A percentile compares a stretch with the other conserved stretches of the same genome.
Evolutionary conservation across 2,888 invertebrate genomes (phyloP).

Genomic region (Orthosia incerta): DNA sequence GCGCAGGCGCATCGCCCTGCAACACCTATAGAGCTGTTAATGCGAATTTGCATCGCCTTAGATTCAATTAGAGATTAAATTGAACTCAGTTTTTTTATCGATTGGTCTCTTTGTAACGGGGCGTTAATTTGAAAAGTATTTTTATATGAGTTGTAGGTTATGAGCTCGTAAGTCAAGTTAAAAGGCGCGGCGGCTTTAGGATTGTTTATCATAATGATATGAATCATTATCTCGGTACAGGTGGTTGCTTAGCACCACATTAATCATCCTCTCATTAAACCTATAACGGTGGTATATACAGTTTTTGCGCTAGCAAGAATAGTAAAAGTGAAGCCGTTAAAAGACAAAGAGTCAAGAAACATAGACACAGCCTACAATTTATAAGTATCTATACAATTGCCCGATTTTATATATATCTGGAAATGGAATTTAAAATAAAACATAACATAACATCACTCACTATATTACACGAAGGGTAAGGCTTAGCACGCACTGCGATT

Average conservation of each 20-base stretch:
- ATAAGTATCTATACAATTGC: no score
- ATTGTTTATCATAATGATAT: slow-evolving; percentile 31
- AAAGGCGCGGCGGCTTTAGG: slow-evolving; percentile 13
- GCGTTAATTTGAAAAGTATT: slow-evolving; percentile 63
- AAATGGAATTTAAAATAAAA: no score
- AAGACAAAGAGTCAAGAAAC: slow-evolving; percentile 5
- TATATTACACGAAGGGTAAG: no score
- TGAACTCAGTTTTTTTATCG: slow-evolving; percentile 48
- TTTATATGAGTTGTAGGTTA: slow-evolving; percentile 37
- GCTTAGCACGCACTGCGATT: no score
- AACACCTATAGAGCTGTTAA: slow-evolving; percentile 70
- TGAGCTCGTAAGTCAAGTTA: slow-evolving; percentile 36
- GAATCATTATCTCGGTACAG: slow-evolving; percentile 39
- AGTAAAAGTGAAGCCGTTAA: neutral
- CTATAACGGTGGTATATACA: slow-evolving; percentile 11
- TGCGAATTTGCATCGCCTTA: slow-evolving; percentile 62
- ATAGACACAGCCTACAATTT: neutral
- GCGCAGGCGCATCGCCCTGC: slow-evolving; percentile 77
- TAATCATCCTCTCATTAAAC: slow-evolving; percentile 7
- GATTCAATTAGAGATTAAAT: slow-evolving; percentile 66
- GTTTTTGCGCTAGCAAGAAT: neutral
- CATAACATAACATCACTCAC: no score
- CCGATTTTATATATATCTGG: no score
- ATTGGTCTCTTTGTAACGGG: slow-evolving; percentile 37
- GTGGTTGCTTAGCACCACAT: slow-evolving; percentile 26